Evolutionary conservation across 2,888 invertebrate species (phyloP).

Genomic region (Papilio demoleus): DNA sequence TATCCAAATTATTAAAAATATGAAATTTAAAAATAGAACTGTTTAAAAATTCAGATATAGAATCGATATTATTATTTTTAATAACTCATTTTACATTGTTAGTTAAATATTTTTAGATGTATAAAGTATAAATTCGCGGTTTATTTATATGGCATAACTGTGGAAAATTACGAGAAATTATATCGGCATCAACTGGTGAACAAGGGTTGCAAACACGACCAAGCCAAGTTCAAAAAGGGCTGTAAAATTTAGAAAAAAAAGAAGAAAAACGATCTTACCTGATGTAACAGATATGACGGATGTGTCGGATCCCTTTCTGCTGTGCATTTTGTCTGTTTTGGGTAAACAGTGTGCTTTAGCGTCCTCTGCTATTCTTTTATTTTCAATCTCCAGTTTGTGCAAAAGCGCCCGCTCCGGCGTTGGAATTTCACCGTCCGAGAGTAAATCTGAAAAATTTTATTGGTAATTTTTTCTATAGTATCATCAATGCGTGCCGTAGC

Average conservation of each 20-base stretch:
- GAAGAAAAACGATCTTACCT: constrained; percentile 77
- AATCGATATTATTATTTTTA: too few species aligned
- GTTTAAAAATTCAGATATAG: background rate
- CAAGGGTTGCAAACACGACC: too few species aligned
- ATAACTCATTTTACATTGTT: too few species aligned
- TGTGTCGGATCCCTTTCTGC: constrained; percentile 95
- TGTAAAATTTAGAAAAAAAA: too few species aligned
- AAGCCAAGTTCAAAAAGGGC: too few species aligned
- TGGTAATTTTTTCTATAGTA: background rate
- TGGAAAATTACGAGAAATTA: too few species aligned
- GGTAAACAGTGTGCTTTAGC: constrained; percentile 88
- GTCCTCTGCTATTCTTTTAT: constrained; percentile 97
- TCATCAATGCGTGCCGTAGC: too few species aligned
- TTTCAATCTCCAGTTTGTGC: constrained; percentile 98
- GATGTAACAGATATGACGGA: constrained; percentile 95
- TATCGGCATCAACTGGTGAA: too few species aligned
- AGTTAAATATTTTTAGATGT: too few species aligned
- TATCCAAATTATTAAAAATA: background rate
- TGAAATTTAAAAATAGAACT: background rate
- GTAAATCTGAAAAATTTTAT: constrained; percentile 28
- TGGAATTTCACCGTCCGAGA: constrained; percentile 62
- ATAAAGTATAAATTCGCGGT: too few species aligned
- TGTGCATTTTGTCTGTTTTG: constrained; percentile 71
- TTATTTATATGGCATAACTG: too few species aligned
- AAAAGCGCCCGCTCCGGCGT: constrained; percentile 93